These are phyloP conservation scores for Dendrolimus houi DNA, from an alignment of 2,888 invertebrate species.

Conservation along the genomic window DNA sequence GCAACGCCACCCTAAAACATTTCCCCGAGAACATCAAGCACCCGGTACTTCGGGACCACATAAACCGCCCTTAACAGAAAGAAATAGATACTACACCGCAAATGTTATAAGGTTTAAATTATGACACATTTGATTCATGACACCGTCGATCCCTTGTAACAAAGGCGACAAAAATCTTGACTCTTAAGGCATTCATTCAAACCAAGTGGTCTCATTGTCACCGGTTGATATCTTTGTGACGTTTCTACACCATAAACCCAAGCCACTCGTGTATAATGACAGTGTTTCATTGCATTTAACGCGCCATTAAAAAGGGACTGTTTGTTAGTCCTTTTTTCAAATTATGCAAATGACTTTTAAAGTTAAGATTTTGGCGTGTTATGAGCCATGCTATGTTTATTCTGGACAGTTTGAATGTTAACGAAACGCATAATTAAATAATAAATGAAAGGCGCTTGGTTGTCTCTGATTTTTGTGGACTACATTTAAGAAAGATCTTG, in stretches of 20 bases:
- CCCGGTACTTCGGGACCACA: conserved; percentile 9
- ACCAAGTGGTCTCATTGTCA: conserved; percentile 56
- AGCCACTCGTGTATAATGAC: conserved; percentile 56
- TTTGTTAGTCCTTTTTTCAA: conserved; percentile 44
- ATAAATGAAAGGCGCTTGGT: no score
- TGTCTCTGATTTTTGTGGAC: no score
- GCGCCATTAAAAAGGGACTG: conserved; percentile 61
- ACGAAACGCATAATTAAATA: neutral
- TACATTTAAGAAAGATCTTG: no score
- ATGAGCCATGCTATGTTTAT: conserved; percentile 8
- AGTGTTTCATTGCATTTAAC: conserved; percentile 63
- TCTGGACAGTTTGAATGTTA: neutral
- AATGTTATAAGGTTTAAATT: conserved; percentile 22
- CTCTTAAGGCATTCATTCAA: conserved; percentile 52
- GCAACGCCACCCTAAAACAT: neutral
- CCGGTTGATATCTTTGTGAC: conserved; percentile 41
- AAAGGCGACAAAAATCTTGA: conserved; percentile 28
- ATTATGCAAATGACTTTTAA: conserved; percentile 51
- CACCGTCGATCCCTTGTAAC: neutral
- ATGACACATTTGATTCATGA: neutral
- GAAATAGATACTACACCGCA: conserved; percentile 19
- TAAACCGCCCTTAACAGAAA: neutral
- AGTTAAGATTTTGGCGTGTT: conserved; percentile 9
- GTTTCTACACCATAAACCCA: conserved; percentile 28
- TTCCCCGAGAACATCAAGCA: neutral